A percentile compares a stretch with the other conserved stretches of the same genome.
These are phyloP conservation scores for Dasypus novemcinctus DNA, from an alignment of 2,113 vertebrate genomes.

Conservation along the genomic window DNA sequence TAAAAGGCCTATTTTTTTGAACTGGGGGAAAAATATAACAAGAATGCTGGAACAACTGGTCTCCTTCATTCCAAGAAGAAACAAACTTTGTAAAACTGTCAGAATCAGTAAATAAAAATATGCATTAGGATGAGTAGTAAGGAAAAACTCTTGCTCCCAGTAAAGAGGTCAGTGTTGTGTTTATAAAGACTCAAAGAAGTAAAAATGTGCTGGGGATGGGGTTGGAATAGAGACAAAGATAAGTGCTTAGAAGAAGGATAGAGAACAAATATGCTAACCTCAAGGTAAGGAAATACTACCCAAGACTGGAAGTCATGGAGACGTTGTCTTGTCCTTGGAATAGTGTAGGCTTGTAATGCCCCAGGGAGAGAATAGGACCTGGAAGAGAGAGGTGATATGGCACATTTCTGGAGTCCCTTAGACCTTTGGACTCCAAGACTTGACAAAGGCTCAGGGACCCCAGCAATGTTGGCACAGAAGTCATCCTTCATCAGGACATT, in stretches of 20 bases:
- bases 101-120: conserved; percentile 47
- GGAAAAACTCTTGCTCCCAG: not conserved
- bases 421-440: not conserved
- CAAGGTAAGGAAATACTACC: not conserved
- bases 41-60: conserved; percentile 5
- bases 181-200: not conserved
- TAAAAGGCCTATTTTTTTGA: conserved; percentile 18
- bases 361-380: not conserved
- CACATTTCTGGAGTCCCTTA: no score
- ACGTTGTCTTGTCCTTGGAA: not conserved
- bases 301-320: not conserved
- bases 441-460: not conserved
- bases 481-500: not conserved
- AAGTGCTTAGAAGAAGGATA: not conserved
- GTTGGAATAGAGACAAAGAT: not conserved
- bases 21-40: not conserved
- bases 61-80: conserved; percentile 32
- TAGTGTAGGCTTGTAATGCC: not conserved
- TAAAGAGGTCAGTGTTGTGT: not conserved
- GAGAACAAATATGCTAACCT: not conserved
- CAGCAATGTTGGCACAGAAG: not conserved
- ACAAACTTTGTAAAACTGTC: conserved; percentile 34
- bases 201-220: not conserved
- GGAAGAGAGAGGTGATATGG: not conserved
- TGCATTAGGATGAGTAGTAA: not conserved